phyloP scores from a whole-genome alignment of 2,888 invertebrate genomes.

The Perdita meconis region DNA sequence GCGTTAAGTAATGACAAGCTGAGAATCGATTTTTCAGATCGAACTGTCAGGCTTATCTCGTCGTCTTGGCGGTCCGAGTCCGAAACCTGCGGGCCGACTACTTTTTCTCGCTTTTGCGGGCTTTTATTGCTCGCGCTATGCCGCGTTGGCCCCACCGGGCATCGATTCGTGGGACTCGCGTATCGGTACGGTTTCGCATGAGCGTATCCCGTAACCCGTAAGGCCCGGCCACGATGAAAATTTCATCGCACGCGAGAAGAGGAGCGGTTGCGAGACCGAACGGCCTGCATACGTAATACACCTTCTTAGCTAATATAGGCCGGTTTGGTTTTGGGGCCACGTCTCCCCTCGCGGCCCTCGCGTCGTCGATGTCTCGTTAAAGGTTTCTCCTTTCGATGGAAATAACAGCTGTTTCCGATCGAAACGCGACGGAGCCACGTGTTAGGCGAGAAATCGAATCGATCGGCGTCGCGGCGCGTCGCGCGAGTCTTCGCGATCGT shows the following conservation, averaged over 20 bases:
- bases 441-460: too few relatives aligned
- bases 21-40: constrained; percentile 51
- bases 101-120: constrained; percentile 65
- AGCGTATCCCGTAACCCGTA: constrained; percentile 46
- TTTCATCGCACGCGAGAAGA: constrained; percentile 70
- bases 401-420: constrained; percentile 22
- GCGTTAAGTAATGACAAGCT: constrained; percentile 28
- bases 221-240: constrained; percentile 62
- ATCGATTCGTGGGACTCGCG: constrained; percentile 68
- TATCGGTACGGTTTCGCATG: constrained; percentile 69
- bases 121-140: constrained; percentile 63
- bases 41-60: constrained; percentile 52
- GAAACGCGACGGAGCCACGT: not conserved
- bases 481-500: too few relatives aligned
- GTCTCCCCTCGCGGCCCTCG: constrained; percentile 50
- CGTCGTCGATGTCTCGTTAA: constrained; percentile 47
- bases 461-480: too few relatives aligned
- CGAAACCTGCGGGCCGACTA: constrained; percentile 57
- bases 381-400: constrained; percentile 33
- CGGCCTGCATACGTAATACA: constrained; percentile 77
- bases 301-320: constrained; percentile 77
- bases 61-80: constrained; percentile 26
- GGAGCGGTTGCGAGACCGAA: constrained; percentile 62
- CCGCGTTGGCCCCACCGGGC: constrained; percentile 27
- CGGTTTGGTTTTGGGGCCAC: constrained; percentile 69